phyloP scores from a whole-genome alignment of 1,140 invertebrate genomes.

The Yoshiicerus persimilis region DNA sequence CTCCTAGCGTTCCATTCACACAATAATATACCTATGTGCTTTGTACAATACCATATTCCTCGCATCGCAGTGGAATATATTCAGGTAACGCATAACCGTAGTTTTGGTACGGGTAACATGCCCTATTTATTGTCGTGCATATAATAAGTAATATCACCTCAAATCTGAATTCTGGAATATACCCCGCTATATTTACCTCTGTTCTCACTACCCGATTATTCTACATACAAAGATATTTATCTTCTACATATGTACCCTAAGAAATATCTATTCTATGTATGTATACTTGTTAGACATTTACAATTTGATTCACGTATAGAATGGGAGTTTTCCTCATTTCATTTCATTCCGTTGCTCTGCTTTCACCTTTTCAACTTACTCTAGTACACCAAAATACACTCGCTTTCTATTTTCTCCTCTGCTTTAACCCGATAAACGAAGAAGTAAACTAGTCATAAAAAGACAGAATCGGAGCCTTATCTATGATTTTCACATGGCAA shows the following conservation, averaged over 20 bases:
- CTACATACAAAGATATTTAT: neutral
- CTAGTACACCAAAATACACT: neutral
- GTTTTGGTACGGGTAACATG: neutral
- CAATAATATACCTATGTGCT: neutral
- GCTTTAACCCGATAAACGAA: neutral
- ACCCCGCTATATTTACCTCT: neutral
- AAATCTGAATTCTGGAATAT: neutral
- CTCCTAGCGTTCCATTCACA: neutral
- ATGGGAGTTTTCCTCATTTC: neutral
- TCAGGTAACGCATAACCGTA: neutral
- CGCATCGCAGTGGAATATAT: neutral
- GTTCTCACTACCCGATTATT: neutral
- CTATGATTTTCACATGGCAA: neutral
- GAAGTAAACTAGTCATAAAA: neutral
- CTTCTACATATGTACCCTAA: neutral
- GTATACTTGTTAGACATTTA: no score
- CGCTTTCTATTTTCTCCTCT: neutral
- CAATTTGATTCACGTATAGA: neutral
- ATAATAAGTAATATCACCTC: neutral
- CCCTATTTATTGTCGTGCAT: neutral
- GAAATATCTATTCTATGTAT: neutral
- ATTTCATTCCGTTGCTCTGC: neutral
- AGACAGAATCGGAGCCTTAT: neutral
- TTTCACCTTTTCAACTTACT: neutral
- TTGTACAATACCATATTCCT: neutral